Base-by-base conservation (phyloP, 2,797 vertebrate species). In the Acanthopagrus latus region DNA sequence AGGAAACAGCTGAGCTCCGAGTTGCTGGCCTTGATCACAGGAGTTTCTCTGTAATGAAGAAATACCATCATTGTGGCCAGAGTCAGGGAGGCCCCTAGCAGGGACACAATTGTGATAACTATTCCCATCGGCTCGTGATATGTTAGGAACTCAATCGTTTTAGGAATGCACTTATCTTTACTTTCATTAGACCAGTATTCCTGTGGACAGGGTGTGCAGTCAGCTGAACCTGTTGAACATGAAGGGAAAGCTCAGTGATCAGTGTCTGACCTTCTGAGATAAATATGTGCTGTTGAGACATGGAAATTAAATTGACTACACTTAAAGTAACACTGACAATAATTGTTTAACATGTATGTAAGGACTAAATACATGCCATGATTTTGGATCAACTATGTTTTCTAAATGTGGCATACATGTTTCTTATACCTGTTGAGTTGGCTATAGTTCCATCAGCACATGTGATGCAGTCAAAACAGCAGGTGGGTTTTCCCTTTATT, bases 1-100 rank as follows among this genome's bases (percentile, higher is more conserved):
- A 95, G 66, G 17, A 95, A 83, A 41, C 86, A 92, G 72, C 95
- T 96, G 2, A 96, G 86, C 78, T 96, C 94, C 1, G 87, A 91
- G 87, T 96, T 96, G 87, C 93, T 95, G 66, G 95, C 95, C 78
- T 94, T 95, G 23, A 95, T 88, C 21, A 95, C 88, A 6, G 95
- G 95, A 14, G 95, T 95, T 62, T 93, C 79, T 83, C 75, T 91
- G 79, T 90, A 89, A 47, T 17, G 20, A n/a, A 94, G 71, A 38
- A 95, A 95, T 50, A 95, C 14, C 9, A 76, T 21, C 73, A 93
- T 84, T 0, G 85, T 89, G 12, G 64, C 74, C 29, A 93, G 64
- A 0, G 93, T 90, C 78, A 95, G 71, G 38, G 56, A 85, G 12
- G 92, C 91, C 7, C 95, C 95, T 2, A 94, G 56, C 47, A 95